Base-by-base conservation (phyloP, 2,888 invertebrate species). In the Cancer borealis region DNA sequence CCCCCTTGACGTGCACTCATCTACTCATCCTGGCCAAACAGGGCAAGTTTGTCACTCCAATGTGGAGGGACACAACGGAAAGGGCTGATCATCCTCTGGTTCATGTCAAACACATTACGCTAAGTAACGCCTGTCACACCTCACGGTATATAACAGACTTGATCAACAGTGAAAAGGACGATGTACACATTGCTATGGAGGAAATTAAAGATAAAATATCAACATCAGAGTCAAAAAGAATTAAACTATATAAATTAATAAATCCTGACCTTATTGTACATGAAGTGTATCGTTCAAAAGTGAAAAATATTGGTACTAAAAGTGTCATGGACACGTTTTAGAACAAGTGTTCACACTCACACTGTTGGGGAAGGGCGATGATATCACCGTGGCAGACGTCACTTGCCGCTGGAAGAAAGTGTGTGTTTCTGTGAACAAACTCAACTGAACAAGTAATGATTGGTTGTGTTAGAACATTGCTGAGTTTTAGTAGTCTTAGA, bases 51-150 rank as follows among this genome's bases (percentile, higher is more conserved):
- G 14, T 49, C 54, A 14, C n/a, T 47, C 3, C 10, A 14, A 26
- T 89, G 89, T 89, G 89, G 89, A 47, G 49, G 17, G 89, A 89
- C 4, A 89, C 26, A 49, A 89, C 26, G 8, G 26, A n/a, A 14
- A 89, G n/a, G 89, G 26, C 30, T 45, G 88, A 88, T 46, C 47
- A 88, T n/a, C 88, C 46, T 14, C 17, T 47, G 47, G 47, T 4
- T 45, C 89, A 49, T 26, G 89, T 49, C 47, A n/a, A 49, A 26
- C 47, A n/a, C 6, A 47, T 89, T 8, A 12, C 49, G 12, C n/a
- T 89, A 49, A 26, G 47, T 89, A 5, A 89, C n/a, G 45, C 30
- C 49, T 21, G 5, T 45, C 89, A 89, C 8, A 49, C 49, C 3
- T 49, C 89, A 8, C 17, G 49, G 12, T 88, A 46, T 49, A 12